phyloP scores from a whole-genome alignment of 2,113 vertebrate genomes.

The Rhea pennata region DNA sequence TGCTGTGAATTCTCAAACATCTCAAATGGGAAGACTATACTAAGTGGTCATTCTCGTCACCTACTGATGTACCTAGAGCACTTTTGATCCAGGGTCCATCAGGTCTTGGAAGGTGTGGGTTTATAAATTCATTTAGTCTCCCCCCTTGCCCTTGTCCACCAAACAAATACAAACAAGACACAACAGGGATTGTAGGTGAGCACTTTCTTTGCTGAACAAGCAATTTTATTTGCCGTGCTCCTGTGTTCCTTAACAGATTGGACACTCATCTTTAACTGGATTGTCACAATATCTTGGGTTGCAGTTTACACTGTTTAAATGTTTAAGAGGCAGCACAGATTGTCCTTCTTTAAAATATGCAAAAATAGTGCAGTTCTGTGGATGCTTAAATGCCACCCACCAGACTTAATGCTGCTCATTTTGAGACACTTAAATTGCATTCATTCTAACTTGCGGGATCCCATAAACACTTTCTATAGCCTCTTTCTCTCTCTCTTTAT shows the following conservation, averaged over 20 bases:
- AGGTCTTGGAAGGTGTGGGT: background rate
- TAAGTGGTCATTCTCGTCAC: background rate
- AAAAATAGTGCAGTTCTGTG: background rate
- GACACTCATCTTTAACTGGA: background rate
- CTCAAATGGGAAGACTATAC: background rate
- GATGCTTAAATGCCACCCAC: background rate
- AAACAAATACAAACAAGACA: background rate
- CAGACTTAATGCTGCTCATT: background rate
- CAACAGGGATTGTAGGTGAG: background rate
- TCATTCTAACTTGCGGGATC: background rate
- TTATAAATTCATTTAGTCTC: background rate
- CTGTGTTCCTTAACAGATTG: background rate
- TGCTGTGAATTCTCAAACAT: rapidly evolving
- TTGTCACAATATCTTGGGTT: background rate
- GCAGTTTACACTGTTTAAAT: background rate
- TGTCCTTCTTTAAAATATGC: background rate
- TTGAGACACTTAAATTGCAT: background rate
- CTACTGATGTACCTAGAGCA: background rate
- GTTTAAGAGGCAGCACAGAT: background rate
- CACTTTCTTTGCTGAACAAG: background rate
- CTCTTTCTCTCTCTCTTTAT: background rate
- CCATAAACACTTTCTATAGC: background rate
- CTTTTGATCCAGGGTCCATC: background rate
- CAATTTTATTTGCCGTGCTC: background rate
- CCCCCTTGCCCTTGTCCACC: too few relatives aligned